These are phyloP conservation scores for Notolepis coatsorum DNA, from an alignment of 2,797 vertebrate species.

Conservation along the genomic window DNA sequence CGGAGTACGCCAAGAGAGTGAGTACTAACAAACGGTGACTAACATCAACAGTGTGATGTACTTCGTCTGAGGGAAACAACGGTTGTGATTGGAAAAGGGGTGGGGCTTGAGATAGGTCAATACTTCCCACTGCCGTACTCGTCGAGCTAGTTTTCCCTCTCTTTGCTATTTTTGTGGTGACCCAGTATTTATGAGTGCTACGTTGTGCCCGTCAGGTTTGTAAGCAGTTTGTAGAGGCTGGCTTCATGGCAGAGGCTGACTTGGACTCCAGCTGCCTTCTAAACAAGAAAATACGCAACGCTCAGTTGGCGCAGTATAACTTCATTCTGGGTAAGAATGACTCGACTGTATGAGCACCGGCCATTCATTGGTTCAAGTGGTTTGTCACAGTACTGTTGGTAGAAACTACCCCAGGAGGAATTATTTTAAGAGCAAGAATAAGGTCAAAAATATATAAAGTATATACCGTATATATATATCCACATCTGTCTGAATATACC, in stretches of 20 bases:
- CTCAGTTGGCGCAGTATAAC: slow-evolving; percentile 95
- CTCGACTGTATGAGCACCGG: not conserved
- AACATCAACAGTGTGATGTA: no score
- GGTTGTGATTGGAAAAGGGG: no score
- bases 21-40: no score
- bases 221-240: slow-evolving; percentile 87
- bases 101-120: no score
- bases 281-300: slow-evolving; percentile 96
- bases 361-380: not conserved
- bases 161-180: not conserved
- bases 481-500: no score
- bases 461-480: no score
- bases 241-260: slow-evolving; percentile 93
- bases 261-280: slow-evolving; percentile 91
- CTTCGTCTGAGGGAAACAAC: no score
- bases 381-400: not conserved
- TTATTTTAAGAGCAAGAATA: no score
- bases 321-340: slow-evolving; percentile 92
- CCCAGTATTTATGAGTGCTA: not conserved
- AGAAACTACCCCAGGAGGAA: no score
- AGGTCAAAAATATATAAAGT: no score
- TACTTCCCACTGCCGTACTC: no score
- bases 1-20: slow-evolving; percentile 89
- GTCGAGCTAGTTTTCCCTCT: no score
- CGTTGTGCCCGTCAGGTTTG: slow-evolving; percentile 82